These are phyloP conservation scores for Drosophila setosimentum DNA, from an alignment of 2,888 invertebrate genomes.

Conservation along the genomic window DNA sequence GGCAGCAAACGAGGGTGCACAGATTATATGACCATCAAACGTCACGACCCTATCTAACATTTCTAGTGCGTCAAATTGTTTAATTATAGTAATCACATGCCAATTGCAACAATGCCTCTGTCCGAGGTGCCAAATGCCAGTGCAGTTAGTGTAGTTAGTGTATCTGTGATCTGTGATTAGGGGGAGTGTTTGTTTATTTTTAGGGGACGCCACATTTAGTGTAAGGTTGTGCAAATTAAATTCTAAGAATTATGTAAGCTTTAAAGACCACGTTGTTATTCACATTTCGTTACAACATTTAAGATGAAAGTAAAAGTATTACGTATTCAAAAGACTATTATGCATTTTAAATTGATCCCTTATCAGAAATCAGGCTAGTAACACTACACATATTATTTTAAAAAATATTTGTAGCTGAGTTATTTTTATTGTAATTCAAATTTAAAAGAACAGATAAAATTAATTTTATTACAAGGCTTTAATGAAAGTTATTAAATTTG, in stretches of 20 bases:
- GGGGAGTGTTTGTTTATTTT: constrained; percentile 31
- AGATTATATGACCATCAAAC: constrained; percentile 35
- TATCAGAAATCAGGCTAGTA: background rate
- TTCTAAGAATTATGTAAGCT: constrained; percentile 39
- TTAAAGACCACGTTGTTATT: background rate
- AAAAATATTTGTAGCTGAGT: background rate
- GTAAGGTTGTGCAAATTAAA: constrained; percentile 26
- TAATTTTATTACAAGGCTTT: too few relatives aligned
- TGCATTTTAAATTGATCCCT: background rate
- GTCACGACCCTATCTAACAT: constrained; percentile 33
- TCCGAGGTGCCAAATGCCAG: constrained; percentile 70
- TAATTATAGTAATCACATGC: constrained; percentile 76
- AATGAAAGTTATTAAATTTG: background rate
- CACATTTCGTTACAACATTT: background rate
- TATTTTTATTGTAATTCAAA: background rate
- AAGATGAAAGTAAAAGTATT: background rate
- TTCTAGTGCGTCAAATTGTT: constrained; percentile 70
- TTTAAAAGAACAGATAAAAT: background rate
- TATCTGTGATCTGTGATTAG: constrained; percentile 26
- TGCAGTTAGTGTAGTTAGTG: constrained; percentile 56
- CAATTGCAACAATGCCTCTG: constrained; percentile 50
- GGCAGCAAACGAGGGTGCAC: constrained; percentile 11
- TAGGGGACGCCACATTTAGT: constrained; percentile 18
- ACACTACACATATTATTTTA: background rate
- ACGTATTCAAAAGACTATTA: background rate